Base-by-base conservation (phyloP, 2,888 invertebrate genomes). In the Spatulosminthurus flaviceps region DNA sequence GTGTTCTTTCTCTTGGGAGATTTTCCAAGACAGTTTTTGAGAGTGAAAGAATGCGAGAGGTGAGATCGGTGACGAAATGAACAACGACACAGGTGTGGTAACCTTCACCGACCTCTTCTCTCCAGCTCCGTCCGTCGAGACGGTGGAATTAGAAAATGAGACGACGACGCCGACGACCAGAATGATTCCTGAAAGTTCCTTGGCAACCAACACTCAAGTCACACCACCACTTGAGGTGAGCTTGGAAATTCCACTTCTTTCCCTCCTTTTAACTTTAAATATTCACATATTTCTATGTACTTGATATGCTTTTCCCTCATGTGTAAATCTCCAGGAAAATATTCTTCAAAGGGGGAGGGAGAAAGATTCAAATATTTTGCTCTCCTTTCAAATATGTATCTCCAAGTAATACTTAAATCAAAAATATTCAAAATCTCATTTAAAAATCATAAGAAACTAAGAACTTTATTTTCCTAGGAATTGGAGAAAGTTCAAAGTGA, bases 221-320 rank as follows among this genome's bases (percentile, higher is more conserved):
- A 82, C 80, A 70, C 83, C 83, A 22, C 83, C 82, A 29, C 82
- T 84, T 26, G 83, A 84, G 83, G 83, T 84, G 80, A 81, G 76
- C 2, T 60, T 64, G 2, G 9, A 5, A 16, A 11, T 19, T 13
- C 19, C 19, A 51, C 16, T 13, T 51, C 16, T 19, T 51, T 9
- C 9, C 9, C 9, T 34, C 34, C 9, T 9, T 34, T 9, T 7
- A 34, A 34, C n/a, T n/a, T n/a, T n/a, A n/a, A n/a, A n/a, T n/a
- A n/a, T n/a, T n/a, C n/a, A n/a, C n/a, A n/a, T n/a, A n/a, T n/a
- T n/a, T n/a, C n/a, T n/a, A n/a, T n/a, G n/a, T n/a, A n/a, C n/a
- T n/a, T n/a, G n/a, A n/a, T n/a, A n/a, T n/a, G n/a, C n/a, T n/a
- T n/a, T n/a, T n/a, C n/a, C n/a, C n/a, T n/a, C n/a, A n/a, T n/a